phyloP scores from a whole-genome alignment of 2,113 vertebrate species.

The Malurus melanocephalus region DNA sequence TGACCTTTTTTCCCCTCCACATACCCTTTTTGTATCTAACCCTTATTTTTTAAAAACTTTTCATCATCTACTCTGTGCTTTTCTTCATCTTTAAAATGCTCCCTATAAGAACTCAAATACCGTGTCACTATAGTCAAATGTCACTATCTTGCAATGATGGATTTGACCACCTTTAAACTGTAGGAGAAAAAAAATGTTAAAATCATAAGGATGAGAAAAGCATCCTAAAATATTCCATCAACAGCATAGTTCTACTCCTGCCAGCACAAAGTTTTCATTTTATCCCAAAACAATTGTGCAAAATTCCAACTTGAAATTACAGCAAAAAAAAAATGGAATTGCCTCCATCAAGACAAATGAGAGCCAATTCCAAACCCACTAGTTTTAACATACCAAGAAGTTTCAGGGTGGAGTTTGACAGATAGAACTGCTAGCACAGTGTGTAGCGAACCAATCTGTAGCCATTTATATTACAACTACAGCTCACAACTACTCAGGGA shows the following conservation, averaged over 20 bases:
- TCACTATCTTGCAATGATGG: not conserved
- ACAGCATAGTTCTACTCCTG: not conserved
- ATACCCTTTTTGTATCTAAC: not conserved
- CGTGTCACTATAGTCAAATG: not conserved
- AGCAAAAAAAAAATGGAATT: not conserved
- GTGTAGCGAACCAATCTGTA: not conserved
- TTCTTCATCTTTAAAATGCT: not conserved
- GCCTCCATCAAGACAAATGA: not conserved
- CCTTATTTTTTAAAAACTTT: not conserved
- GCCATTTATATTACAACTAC: not conserved
- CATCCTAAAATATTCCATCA: not conserved
- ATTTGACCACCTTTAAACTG: not conserved
- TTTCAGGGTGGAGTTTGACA: not conserved
- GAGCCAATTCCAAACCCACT: not conserved
- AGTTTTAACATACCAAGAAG: not conserved
- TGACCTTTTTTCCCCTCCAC: not conserved
- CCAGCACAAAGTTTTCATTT: not conserved
- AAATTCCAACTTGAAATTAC: not conserved
- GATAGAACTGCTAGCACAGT: fast-evolving
- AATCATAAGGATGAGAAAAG: not conserved
- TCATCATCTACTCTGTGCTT: not conserved
- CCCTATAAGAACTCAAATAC: not conserved
- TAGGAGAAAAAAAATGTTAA: not conserved
- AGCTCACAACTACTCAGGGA: not conserved
- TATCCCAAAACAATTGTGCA: not conserved